Evolutionary conservation across 2,888 invertebrate genomes (phyloP).

Genomic region (Caenorhabditis sp.): DNA sequence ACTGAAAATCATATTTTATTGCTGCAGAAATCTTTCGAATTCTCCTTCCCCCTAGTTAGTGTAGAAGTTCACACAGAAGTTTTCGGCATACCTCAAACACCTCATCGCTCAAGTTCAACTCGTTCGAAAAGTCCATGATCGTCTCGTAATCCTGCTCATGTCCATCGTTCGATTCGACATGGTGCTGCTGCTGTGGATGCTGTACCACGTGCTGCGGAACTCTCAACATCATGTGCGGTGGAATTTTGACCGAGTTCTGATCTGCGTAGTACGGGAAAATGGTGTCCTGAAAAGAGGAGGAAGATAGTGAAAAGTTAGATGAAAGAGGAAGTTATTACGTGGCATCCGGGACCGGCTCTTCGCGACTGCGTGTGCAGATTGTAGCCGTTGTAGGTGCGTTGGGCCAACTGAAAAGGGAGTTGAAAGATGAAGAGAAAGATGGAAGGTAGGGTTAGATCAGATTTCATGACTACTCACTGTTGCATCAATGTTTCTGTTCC

Average conservation of each 20-base stretch:
- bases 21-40: no score
- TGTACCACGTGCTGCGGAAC: slow-evolving; percentile 3
- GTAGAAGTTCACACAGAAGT: slow-evolving; percentile 18
- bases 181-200: no score
- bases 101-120: slow-evolving; percentile 43
- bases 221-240: slow-evolving; percentile 13
- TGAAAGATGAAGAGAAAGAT: slow-evolving; percentile 6
- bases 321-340: slow-evolving; percentile 29
- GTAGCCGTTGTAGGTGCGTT: slow-evolving; percentile 40
- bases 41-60: no score
- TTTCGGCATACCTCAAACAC: slow-evolving; percentile 43
- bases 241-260: slow-evolving; percentile 6
- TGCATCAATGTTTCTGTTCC: slow-evolving; percentile 37
- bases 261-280: slow-evolving; percentile 33
- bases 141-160: slow-evolving; percentile 46
- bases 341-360: slow-evolving; percentile 20
- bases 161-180: not conserved
- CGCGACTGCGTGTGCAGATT: slow-evolving; percentile 24
- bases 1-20: no score
- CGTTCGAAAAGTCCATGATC: slow-evolving; percentile 33
- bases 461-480: slow-evolving; percentile 25
- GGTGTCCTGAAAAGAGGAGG: slow-evolving; percentile 36
- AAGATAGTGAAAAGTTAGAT: slow-evolving; percentile 36
- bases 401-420: slow-evolving; percentile 34
- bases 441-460: not conserved